phyloP scores from a whole-genome alignment of 1,140 invertebrate genomes.

The Steinernema khuongi region DNA sequence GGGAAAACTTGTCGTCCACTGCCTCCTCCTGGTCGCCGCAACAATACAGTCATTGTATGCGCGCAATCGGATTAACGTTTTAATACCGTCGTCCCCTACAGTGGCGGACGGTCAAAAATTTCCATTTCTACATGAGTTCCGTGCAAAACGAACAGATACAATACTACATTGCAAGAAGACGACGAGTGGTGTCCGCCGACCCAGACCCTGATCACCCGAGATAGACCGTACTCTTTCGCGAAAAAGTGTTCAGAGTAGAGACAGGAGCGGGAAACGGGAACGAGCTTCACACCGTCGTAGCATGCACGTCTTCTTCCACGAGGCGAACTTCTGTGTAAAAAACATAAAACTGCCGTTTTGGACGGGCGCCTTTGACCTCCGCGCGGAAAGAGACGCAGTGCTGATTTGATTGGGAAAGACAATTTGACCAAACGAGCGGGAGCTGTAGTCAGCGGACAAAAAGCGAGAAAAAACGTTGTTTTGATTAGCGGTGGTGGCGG shows the following conservation, averaged over 20 bases:
- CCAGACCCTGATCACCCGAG: neutral
- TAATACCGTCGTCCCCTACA: neutral
- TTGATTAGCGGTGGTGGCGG: neutral
- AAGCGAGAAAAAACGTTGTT: neutral
- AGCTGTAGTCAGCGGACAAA: neutral
- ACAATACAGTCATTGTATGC: constrained; percentile 17
- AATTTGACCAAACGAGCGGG: neutral
- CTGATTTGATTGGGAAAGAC: constrained; percentile 9
- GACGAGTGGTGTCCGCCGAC: neutral
- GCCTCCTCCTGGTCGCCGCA: neutral
- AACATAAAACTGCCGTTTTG: constrained; percentile 10
- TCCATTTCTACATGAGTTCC: neutral
- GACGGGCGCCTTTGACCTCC: neutral
- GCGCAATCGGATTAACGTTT: constrained; percentile 12
- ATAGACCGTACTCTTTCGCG: neutral
- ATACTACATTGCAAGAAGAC: neutral
- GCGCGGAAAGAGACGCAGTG: neutral
- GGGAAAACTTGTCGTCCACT: neutral
- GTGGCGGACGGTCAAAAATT: constrained; percentile 11
- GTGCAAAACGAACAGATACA: neutral
- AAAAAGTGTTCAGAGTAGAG: neutral
- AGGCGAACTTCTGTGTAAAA: neutral
- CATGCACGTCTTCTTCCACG: neutral
- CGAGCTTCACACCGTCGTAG: neutral
- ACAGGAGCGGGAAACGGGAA: neutral